phyloP scores from a whole-genome alignment of 2,113 vertebrate genomes.

The Pardalotus punctatus region DNA sequence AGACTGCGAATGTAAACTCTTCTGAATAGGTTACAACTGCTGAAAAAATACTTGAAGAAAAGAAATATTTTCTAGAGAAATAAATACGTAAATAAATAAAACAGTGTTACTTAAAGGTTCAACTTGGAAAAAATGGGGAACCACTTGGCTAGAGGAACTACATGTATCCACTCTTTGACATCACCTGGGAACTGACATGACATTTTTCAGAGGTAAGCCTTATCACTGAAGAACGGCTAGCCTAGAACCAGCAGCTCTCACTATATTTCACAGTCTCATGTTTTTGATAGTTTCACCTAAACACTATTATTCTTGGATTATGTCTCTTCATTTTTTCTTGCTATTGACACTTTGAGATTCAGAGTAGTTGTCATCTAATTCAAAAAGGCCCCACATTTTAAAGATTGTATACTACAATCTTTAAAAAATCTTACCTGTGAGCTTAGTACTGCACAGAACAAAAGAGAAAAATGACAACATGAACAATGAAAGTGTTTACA shows the following conservation, averaged over 20 bases:
- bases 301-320: not conserved
- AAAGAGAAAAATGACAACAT: not conserved
- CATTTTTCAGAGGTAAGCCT: not conserved
- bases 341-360: not conserved
- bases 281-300: not conserved
- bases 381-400: not conserved
- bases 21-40: not conserved
- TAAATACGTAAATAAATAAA: not conserved
- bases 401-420: not conserved
- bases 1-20: not conserved
- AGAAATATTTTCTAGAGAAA: not conserved
- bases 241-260: not conserved
- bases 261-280: not conserved
- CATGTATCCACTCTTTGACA: not conserved
- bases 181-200: not conserved
- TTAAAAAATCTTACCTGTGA: not conserved
- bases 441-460: not conserved
- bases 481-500: not conserved
- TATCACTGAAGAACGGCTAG: not conserved
- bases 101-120: too few species aligned
- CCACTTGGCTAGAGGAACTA: not conserved
- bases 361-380: not conserved
- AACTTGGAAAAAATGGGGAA: not conserved
- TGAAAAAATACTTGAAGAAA: not conserved
- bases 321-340: not conserved